Conservation (phyloP, 2,888 invertebrate genomes). For the Teleiodes luculella region DNA sequence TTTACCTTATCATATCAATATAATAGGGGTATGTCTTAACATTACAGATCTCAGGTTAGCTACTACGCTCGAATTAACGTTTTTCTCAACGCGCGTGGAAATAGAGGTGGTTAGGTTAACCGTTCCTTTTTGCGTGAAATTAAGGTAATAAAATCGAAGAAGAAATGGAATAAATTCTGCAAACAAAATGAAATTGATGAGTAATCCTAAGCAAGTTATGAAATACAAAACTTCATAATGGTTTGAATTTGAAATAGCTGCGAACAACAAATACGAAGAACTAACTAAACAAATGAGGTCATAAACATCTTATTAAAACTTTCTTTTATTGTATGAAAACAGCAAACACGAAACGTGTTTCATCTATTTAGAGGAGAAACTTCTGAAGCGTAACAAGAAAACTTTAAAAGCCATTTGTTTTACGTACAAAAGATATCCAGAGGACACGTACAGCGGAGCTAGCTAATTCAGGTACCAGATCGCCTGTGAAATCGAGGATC, state of each 20-base stretch:
- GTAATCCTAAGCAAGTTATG: no score
- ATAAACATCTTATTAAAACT: slow-evolving; percentile 48
- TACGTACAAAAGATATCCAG: slow-evolving; percentile 28
- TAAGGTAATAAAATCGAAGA: not conserved
- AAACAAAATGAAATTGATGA: no score
- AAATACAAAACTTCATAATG: no score
- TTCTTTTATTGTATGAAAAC: slow-evolving; percentile 37
- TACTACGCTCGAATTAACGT: no score
- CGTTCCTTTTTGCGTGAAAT: no score
- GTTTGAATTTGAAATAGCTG: not conserved
- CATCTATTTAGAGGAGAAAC: slow-evolving; percentile 38
- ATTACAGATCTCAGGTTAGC: no score
- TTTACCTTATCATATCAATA: no score
- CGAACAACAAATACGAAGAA: slow-evolving; percentile 13
- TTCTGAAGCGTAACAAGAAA: slow-evolving; percentile 38
- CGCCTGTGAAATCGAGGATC: slow-evolving; percentile 47
- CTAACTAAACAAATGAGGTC: slow-evolving; percentile 22
- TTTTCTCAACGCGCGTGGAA: no score
- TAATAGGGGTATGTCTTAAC: no score
- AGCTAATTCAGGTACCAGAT: slow-evolving; percentile 49
- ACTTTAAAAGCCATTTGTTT: slow-evolving; percentile 46
- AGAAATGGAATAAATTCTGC: not conserved
- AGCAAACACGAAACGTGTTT: slow-evolving; percentile 45
- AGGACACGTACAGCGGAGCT: slow-evolving; percentile 49
- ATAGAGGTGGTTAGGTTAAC: no score